Percentiles rank a stretch among this genome's conserved stretches.
These are phyloP conservation scores for Drosophila asahinai DNA, from an alignment of 1,140 invertebrate species.

Conservation along the genomic window DNA sequence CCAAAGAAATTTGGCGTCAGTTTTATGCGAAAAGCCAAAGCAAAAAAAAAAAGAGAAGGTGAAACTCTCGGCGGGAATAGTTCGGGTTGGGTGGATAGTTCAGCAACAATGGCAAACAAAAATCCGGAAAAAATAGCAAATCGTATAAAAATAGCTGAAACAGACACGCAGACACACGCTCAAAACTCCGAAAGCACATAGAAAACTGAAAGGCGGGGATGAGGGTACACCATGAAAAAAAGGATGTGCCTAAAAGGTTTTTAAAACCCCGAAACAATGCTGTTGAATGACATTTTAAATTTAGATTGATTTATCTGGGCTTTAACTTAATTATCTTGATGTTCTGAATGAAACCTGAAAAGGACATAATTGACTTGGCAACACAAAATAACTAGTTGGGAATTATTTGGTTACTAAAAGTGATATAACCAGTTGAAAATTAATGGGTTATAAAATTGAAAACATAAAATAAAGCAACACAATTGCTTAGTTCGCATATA, in stretches of 20 bases:
- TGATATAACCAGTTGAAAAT: too few species aligned
- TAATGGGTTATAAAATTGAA: too few species aligned
- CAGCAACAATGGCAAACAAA: conserved; percentile 76
- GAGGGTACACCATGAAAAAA: conserved; percentile 17
- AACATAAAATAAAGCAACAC: too few species aligned
- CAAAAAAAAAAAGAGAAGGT: conserved; percentile 61
- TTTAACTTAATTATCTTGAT: neutral
- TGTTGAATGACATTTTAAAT: neutral
- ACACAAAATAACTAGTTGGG: too few species aligned
- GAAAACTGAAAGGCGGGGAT: conserved; percentile 6
- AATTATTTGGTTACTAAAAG: too few species aligned
- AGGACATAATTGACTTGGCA: too few species aligned
- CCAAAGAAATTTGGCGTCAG: conserved; percentile 83
- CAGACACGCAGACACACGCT: conserved; percentile 50
- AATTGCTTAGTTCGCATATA: too few species aligned
- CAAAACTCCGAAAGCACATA: conserved; percentile 27
- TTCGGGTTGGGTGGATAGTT: conserved; percentile 3
- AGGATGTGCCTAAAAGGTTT: neutral
- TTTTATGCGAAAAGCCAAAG: conserved; percentile 62
- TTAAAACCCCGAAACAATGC: neutral
- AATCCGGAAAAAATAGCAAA: conserved; percentile 81
- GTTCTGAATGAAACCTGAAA: too few species aligned
- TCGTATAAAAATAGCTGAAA: conserved; percentile 77
- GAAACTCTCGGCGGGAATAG: conserved; percentile 19
- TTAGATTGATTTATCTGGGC: neutral